Evolutionary conservation across 2,113 vertebrate genomes (phyloP).

Genomic region (Hydrolagus affinis): DNA sequence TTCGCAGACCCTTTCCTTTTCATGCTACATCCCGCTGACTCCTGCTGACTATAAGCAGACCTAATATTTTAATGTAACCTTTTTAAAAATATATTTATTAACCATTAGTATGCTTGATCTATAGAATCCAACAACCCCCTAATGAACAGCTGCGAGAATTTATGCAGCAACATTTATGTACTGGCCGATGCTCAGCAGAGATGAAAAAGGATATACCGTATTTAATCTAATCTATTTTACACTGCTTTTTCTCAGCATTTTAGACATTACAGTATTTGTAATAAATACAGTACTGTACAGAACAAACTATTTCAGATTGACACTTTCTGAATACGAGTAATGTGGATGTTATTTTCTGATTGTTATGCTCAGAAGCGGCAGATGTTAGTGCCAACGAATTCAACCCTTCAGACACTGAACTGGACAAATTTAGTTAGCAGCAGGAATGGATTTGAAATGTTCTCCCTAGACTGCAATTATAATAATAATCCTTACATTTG

Average conservation of each 20-base stretch:
- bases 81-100: too few species aligned
- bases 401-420: not conserved
- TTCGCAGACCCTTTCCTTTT: too few species aligned
- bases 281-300: slow-evolving; percentile 39
- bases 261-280: slow-evolving; percentile 38
- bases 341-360: slow-evolving; percentile 35
- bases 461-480: not conserved
- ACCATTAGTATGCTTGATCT: too few species aligned
- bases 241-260: slow-evolving; percentile 41
- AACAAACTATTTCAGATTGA: slow-evolving; percentile 41
- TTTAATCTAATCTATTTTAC: slow-evolving; percentile 51
- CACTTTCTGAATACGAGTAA: slow-evolving; percentile 39
- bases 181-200: slow-evolving; percentile 48
- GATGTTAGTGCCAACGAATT: not conserved
- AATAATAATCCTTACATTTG: too few species aligned
- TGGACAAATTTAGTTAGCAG: not conserved
- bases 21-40: too few species aligned
- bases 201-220: slow-evolving; percentile 55
- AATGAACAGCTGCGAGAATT: slow-evolving; percentile 58
- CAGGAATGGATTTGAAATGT: not conserved
- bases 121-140: too few species aligned
- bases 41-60: too few species aligned
- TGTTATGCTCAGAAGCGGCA: not conserved
- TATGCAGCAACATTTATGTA: slow-evolving; percentile 46
- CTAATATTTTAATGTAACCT: too few species aligned